phyloP scores from a whole-genome alignment of 2,113 vertebrate genomes.

The Rhinolophus sinicus region DNA sequence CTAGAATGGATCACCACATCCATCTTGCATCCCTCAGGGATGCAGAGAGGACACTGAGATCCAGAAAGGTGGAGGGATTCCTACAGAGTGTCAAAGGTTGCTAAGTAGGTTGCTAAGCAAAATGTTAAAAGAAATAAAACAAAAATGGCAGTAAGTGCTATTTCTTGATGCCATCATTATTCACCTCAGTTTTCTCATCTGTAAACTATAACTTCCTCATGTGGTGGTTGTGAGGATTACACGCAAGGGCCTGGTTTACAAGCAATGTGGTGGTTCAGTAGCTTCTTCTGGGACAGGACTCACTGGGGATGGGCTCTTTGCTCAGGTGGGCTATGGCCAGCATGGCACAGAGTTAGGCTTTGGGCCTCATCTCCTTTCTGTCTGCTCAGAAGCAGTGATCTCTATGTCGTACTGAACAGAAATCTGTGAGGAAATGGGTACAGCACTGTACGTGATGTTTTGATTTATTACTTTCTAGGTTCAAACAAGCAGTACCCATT shows the following conservation, averaged over 20 bases:
- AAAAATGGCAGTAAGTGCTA: not conserved
- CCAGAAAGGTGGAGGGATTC: not conserved
- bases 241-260: not conserved
- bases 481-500: not conserved
- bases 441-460: not conserved
- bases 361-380: not conserved
- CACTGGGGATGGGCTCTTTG: not conserved
- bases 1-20: not conserved
- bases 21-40: accelerated
- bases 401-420: not conserved
- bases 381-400: not conserved
- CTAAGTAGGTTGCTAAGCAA: not conserved
- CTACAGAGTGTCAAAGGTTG: not conserved
- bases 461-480: not conserved
- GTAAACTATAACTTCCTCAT: not conserved
- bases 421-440: not conserved
- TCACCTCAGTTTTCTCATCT: not conserved
- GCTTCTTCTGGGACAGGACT: not conserved
- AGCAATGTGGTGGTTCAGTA: not conserved
- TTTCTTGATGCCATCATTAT: not conserved
- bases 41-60: not conserved
- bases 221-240: not conserved
- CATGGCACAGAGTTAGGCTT: not conserved
- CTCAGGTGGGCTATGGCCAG: not conserved
- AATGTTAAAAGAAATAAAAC: not conserved